Evolutionary conservation across 2,888 invertebrate genomes (phyloP), one percentile per base, ranked within the genome.

Genomic region (Chalcosyrphus nemorum): DNA sequence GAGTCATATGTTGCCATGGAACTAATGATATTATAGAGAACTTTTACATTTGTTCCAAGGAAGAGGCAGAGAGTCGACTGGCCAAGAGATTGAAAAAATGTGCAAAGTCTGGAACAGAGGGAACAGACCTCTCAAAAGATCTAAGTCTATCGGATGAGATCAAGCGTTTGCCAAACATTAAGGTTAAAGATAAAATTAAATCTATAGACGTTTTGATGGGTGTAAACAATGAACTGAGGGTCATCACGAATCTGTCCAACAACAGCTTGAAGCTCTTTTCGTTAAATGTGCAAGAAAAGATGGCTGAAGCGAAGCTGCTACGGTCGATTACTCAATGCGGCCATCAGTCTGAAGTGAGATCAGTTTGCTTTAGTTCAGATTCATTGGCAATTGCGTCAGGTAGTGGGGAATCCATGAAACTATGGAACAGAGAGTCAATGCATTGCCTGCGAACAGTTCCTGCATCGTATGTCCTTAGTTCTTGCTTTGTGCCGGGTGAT

Each of bases 301-400:
- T 19, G 66, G 86, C 0, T 0, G 94, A 95, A 91, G 91, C 93
- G 88, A 92, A 92, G 85, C 88, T 92, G 0, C 90, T 96, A 13
- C 93, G 95, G 80, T 94, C 94, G 66, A 93, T 98, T 52, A 92
- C 93, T 0, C 93, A 93, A 81, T 94, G 95, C 11, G 99, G 99
- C 0, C 99, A 99, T 92, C 95, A 97, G 72, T 96, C 96, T 52
- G 97, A 99, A 89, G 96, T 98, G 4, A 93, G 97, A 59, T 94
- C 96, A 19, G 93, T 99, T 19, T 94, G 95, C 68, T 97, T 99
- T 89, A 98, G 97, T 89, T 96, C 97, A 1, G 98, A 99, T 91
- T 97, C 96, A 89, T 93, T 97, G 77, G 97, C 97, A 1, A 93
- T 99, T 76, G 93, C 96, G 1, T 96, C 98, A 0, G 98, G 96